Evolutionary conservation across 2,888 invertebrate species (phyloP), one percentile per base, ranked within the genome.

Genomic region (Athetis lepigone): DNA sequence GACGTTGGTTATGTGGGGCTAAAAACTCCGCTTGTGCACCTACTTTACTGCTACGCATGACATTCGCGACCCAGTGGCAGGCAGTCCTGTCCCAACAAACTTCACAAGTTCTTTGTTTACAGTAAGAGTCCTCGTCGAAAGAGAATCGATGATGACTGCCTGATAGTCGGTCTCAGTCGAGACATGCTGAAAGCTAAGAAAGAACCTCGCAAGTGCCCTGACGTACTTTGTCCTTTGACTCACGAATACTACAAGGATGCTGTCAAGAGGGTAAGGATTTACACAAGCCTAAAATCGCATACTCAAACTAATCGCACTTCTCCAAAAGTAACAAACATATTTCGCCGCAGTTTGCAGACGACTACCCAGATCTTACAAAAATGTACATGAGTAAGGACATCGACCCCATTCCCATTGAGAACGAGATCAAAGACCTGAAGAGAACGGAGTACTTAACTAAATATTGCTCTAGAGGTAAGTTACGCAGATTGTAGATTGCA

Each of bases 381-480:
- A 90, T 75, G 74, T 90, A 93, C 76, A 91, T 93, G 92, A 70
- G 85, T 0, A 77, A 84, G 54, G 93, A 93, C 13, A 72, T 95
- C 0, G 93, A 94, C 52, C 89, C 91, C 0, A 84, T 75, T 0
- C 93, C 93, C 0, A 90, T 95, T 4, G 90, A 92, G 0, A 79
- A 95, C 36, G 90, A 91, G 47, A 89, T 91, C 7, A 91, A 94
- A 54, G 95, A 95, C 46, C 51, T 85, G 39, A 94, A 94, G 68
- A 80, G 94, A 40, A 94, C 95, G 0, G 94, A 94, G 72, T 95
- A 95, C 70, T 80, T 92, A 8, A 85, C 74, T 19, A 89, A 92
- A 65, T 94, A 91, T 67, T 95, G 95, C 66, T 92, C 94, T 3
- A 87, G 94, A 88, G 94, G 94, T 94, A 75, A 40, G 4, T n/a